Conservation (phyloP, 2,888 invertebrate genomes). For the Tuta absoluta region DNA sequence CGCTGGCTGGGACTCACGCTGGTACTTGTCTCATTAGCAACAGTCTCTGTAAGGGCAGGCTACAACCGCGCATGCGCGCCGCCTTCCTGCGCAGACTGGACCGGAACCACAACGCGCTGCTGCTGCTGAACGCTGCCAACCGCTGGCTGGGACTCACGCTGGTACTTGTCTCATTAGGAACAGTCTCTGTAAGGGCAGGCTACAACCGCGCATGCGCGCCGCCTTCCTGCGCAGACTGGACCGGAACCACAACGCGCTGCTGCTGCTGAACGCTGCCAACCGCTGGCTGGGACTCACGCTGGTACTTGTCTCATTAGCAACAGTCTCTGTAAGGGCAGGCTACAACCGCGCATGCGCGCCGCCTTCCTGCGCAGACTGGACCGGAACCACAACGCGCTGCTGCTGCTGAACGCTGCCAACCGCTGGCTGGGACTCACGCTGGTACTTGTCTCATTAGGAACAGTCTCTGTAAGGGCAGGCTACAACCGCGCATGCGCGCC, state of each 20-base stretch:
- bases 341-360: conserved; percentile 85
- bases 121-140: conserved; percentile 88
- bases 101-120: conserved; percentile 87
- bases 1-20: not conserved
- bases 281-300: too few species aligned
- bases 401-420: conserved; percentile 88
- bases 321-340: conserved; percentile 70
- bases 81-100: conserved; percentile 85
- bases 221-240: conserved; percentile 85
- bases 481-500: conserved; percentile 85
- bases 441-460: not conserved
- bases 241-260: conserved; percentile 87
- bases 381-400: conserved; percentile 87
- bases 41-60: conserved; percentile 71
- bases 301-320: not conserved
- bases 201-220: conserved; percentile 85
- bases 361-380: conserved; percentile 85
- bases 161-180: not conserved
- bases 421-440: too few species aligned
- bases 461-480: conserved; percentile 70
- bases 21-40: not conserved
- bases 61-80: conserved; percentile 85
- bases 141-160: not conserved
- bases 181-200: conserved; percentile 70
- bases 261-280: conserved; percentile 88